phyloP scores from a whole-genome alignment of 2,797 vertebrate genomes.

The Pipistrellus nathusii region DNA sequence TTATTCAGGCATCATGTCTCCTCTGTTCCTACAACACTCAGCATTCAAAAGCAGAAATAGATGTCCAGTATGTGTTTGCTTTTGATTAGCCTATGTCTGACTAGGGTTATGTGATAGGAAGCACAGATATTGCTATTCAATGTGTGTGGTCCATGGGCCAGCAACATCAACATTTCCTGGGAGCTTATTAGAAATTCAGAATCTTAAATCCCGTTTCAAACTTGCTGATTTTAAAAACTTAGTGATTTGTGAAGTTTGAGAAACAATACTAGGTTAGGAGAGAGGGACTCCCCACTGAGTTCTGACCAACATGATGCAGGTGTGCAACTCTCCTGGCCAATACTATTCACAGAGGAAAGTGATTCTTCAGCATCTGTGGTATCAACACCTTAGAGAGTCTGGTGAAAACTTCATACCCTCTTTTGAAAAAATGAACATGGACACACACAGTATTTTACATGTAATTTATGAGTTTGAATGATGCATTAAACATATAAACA shows the following conservation, averaged over 20 bases:
- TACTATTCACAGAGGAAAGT: background rate
- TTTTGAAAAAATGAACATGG: constrained; percentile 52
- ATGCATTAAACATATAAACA: background rate
- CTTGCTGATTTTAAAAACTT: background rate
- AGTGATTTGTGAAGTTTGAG: constrained; percentile 9
- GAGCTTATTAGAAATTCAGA: background rate
- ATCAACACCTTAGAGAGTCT: background rate
- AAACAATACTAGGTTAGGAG: background rate
- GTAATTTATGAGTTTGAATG: background rate
- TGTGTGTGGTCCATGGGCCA: background rate
- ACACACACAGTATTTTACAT: background rate
- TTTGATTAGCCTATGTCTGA: background rate
- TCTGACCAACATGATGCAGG: no score
- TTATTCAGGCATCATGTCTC: background rate
- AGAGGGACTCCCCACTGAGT: background rate
- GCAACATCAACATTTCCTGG: background rate
- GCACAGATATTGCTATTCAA: background rate
- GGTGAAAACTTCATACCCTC: background rate
- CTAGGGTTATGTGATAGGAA: background rate
- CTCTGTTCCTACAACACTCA: background rate
- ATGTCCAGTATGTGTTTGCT: background rate
- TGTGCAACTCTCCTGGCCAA: background rate
- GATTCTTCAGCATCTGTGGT: background rate
- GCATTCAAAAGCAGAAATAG: background rate
- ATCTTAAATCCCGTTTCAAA: background rate